These are phyloP conservation scores for Cnemophilus loriae DNA, from an alignment of 2,113 vertebrate genomes.

Conservation along the genomic window DNA sequence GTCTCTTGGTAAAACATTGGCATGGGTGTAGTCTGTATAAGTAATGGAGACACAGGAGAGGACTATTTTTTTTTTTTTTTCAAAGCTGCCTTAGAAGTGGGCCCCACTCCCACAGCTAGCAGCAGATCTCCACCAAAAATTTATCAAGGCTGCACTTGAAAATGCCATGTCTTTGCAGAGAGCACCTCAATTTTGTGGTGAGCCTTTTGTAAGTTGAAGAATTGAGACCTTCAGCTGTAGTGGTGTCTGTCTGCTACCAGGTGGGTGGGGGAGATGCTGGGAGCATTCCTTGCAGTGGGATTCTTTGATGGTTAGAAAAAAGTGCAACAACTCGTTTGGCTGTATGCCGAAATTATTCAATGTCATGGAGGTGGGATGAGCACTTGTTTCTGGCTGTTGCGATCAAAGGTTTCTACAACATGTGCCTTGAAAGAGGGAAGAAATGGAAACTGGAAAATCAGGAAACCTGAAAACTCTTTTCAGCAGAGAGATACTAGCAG, in stretches of 20 bases:
- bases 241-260: not conserved
- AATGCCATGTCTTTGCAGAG: not conserved
- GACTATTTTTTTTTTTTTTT: not conserved
- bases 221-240: not conserved
- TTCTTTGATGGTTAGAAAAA: not conserved
- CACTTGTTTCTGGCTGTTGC: not conserved
- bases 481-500: not conserved
- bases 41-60: not conserved
- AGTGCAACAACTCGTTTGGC: not conserved
- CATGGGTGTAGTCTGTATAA: not conserved
- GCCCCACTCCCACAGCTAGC: not conserved
- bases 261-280: fast-evolving
- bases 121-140: not conserved
- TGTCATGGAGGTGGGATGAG: not conserved
- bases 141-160: not conserved
- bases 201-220: not conserved
- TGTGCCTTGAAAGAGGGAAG: constrained; percentile 62
- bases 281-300: not conserved
- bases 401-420: not conserved
- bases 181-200: not conserved
- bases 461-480: not conserved
- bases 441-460: not conserved
- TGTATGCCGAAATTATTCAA: not conserved
- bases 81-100: not conserved
- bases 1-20: not conserved